Evolutionary conservation across 2,113 vertebrate species (phyloP).

Genomic region (Onychostruthus taczanowskii): DNA sequence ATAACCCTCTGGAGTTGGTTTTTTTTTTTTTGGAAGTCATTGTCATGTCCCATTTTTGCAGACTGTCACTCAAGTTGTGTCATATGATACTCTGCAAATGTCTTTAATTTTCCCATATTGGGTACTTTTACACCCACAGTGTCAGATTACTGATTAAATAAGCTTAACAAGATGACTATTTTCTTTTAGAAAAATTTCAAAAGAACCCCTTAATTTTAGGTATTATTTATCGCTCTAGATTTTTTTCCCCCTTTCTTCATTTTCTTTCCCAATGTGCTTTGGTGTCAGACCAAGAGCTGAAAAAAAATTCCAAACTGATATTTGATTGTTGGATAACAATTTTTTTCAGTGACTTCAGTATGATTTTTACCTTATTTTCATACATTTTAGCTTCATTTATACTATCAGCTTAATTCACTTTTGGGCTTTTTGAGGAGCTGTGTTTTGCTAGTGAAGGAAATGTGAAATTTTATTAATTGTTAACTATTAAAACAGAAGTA

Average conservation of each 20-base stretch:
- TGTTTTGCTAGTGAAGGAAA: background rate
- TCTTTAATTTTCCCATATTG: background rate
- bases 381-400: background rate
- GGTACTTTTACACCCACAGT: background rate
- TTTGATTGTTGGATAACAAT: background rate
- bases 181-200: background rate
- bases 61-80: background rate
- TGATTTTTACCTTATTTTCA: background rate
- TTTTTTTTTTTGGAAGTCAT: background rate
- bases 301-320: background rate
- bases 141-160: background rate
- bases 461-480: background rate
- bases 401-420: background rate
- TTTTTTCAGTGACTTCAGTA: background rate
- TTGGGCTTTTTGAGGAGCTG: background rate
- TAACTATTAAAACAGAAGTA: background rate
- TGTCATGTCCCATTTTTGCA: background rate
- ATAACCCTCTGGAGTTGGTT: background rate
- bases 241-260: background rate
- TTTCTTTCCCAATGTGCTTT: background rate
- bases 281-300: background rate
- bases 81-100: background rate
- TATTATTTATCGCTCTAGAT: background rate
- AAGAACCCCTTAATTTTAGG: background rate
- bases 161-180: background rate